Evolutionary conservation across 1,140 invertebrate species (phyloP), one percentile per base, ranked within the genome.

Genomic region (Drosophila erecta): DNA sequence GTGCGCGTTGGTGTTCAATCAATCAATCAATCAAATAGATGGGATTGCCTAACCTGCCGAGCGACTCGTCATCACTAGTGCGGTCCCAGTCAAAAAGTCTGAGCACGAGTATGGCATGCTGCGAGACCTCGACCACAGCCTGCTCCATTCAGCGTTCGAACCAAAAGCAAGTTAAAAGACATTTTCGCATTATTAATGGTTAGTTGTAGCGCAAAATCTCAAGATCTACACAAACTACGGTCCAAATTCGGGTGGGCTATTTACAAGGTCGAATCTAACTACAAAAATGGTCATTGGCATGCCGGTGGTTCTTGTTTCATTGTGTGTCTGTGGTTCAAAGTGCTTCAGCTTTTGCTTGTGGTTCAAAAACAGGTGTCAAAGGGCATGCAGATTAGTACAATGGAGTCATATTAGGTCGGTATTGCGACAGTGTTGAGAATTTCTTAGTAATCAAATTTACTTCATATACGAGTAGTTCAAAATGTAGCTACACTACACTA

Each of bases 21-120:
- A 30, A 8, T 30, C 8, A 55, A 69, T 56, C 64, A 70, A 70
- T 70, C 46, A 67, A 60, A 60, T 51, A 17, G 44, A 56, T 65
- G 49, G 41, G 17, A 17, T 80, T 78, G 70, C 87, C 79, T 86
- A 95, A 97, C 96, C 96, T 96, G 95, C 96, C 96, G 84, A 97
- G 94, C 83, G 94, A 94, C 93, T 97, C 96, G 93, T 96, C 96
- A 91, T 94, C 93, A 87, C 95, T 95, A 84, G 95, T 94, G 89
- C 95, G 95, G 94, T 97, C 96, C 95, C 96, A 96, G 94, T 96
- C 96, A 95, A 94, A 96, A 79, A 96, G 94, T 74, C 93, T 93
- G 64, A 94, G 78, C 72, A 72, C 86, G 56, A 93, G 90, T 77
- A 93, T 83, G 73, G 92, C 84, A 80, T 89, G 93, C 81, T 93